Conservation (phyloP, 1,140 invertebrate species). For the Bombus picipes region DNA sequence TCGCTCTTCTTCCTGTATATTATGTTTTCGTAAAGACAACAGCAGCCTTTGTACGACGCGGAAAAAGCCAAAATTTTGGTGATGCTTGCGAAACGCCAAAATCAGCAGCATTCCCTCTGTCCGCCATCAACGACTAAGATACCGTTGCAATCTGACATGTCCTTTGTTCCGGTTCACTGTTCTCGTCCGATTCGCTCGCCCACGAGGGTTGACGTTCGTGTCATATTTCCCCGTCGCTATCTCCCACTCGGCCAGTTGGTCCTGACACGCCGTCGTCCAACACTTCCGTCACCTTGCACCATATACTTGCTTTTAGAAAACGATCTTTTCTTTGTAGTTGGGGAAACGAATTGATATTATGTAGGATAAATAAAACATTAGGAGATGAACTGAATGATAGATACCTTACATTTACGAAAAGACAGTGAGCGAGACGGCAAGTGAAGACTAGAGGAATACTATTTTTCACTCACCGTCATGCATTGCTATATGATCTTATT, state of each 20-base stretch:
- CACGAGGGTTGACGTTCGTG: constrained; percentile 76
- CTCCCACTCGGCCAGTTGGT: constrained; percentile 61
- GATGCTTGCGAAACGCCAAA: background rate
- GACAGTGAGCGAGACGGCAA: too few relatives aligned
- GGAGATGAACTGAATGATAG: background rate
- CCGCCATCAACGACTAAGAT: constrained; percentile 62
- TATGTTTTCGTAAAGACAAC: background rate
- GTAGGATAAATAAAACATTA: background rate
- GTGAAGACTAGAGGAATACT: too few relatives aligned
- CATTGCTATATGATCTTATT: too few relatives aligned
- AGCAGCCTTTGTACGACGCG: background rate
- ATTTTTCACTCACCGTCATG: too few relatives aligned
- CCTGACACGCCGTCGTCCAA: constrained; percentile 74
- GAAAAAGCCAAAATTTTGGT: background rate
- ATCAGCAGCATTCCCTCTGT: background rate
- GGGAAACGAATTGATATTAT: background rate
- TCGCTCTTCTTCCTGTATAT: background rate
- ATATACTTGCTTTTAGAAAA: constrained; percentile 9
- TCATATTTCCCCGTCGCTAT: constrained; percentile 76
- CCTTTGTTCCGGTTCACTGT: constrained; percentile 75
- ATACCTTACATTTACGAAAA: too few relatives aligned
- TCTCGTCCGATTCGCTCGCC: constrained; percentile 76
- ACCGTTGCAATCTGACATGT: constrained; percentile 77
- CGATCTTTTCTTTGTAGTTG: background rate
- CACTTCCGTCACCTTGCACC: constrained; percentile 72